A percentile compares a stretch with the other conserved stretches of the same genome.
These are phyloP conservation scores for Halyomorpha halys DNA, from an alignment of 1,140 invertebrate species.

Conservation along the genomic window DNA sequence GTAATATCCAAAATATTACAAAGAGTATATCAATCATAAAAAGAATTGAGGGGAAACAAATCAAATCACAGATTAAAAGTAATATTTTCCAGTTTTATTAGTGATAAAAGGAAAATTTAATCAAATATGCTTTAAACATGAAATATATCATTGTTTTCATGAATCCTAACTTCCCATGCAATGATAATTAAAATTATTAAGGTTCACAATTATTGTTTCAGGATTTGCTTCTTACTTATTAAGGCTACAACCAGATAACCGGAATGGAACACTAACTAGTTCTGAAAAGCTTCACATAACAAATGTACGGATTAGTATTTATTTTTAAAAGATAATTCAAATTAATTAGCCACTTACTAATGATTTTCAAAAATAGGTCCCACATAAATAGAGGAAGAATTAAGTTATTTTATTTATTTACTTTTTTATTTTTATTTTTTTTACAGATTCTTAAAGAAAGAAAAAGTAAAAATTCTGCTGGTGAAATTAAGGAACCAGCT, in stretches of 20 bases:
- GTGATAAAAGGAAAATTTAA: neutral
- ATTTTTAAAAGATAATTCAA: no score
- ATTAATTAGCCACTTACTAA: no score
- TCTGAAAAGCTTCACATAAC: neutral
- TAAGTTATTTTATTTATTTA: no score
- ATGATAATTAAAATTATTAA: neutral
- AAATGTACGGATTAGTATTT: neutral
- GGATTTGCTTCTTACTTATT: constrained; percentile 3
- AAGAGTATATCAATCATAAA: no score
- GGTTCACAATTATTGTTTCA: neutral
- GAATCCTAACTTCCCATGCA: neutral
- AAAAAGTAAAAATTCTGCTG: no score
- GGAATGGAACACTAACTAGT: neutral
- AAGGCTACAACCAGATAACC: neutral
- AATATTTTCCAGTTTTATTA: neutral
- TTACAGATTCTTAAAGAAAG: no score
- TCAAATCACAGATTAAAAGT: neutral
- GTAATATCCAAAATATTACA: no score
- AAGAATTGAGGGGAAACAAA: no score
- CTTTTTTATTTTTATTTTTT: no score
- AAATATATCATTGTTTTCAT: neutral
- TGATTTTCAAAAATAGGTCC: no score
- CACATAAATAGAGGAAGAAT: no score
- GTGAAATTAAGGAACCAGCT: no score
- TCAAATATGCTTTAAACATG: neutral